Base-by-base conservation (phyloP, 2,888 invertebrate genomes). In the Parnassius orleans region DNA sequence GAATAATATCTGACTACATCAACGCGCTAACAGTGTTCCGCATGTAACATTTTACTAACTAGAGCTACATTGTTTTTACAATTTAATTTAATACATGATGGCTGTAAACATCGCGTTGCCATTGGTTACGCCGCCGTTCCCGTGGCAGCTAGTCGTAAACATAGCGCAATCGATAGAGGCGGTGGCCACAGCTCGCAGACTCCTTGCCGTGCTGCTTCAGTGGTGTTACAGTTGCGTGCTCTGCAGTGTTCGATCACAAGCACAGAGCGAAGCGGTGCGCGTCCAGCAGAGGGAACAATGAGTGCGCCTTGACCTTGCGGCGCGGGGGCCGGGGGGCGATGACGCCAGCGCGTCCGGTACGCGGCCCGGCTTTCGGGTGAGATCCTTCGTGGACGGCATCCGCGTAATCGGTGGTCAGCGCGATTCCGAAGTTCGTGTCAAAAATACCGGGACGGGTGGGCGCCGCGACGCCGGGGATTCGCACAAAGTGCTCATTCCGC, bases 341-440 rank as follows among this genome's bases (percentile, higher is more conserved):
- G 90, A 90, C 90, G 91, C 83, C 89, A 87, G 81, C 87, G 85
- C 86, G 88, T 84, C 79, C 88, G 75, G 70, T 71, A 79, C 83
- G 84, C 85, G 79, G 78, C 80, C 86, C 80, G 88, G 90, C 91
- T 91, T 90, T 91, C 90, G 91, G 90, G 88, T 87, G 88, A 88
- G 89, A 91, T 90, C 90, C 90, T 88, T 85, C 85, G 87, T 80
- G 86, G 84, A 84, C 86, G 85, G 82, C 83, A 90, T 91, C 87
- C 90, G 90, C 88, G 89, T 90, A 87, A 87, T 87, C 86, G 86
- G 88, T 78, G 88, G 87, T 87, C 85, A 87, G 83, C 79, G 86
- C 77, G 80, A 83, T 80, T 84, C 81, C 78, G 77, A 83, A 85
- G 78, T 85, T 75, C 80, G 75, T 80, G 85, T 84, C 85, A 76